A percentile compares a stretch with the other conserved stretches of the same genome.
Evolutionary conservation across 2,797 vertebrate species (phyloP).

Genomic region (Mionectes olivaceus): DNA sequence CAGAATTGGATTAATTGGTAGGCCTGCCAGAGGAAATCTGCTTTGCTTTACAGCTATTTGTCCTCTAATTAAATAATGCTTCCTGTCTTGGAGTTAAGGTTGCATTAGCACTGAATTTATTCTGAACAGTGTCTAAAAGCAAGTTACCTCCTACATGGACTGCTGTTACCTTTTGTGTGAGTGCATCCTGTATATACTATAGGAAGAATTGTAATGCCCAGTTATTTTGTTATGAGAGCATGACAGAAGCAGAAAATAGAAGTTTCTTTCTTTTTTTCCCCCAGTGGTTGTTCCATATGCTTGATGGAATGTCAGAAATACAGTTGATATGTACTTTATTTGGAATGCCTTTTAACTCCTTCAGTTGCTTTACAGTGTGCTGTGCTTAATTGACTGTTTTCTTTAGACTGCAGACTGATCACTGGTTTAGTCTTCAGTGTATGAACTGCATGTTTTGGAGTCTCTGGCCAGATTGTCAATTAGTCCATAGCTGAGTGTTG

Average conservation of each 20-base stretch:
- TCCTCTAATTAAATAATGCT: not conserved
- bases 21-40: not conserved
- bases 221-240: not conserved
- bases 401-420: not conserved
- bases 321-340: not conserved
- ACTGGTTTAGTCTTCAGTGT: not conserved
- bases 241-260: not conserved
- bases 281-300: not conserved
- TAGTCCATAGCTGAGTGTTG: not conserved
- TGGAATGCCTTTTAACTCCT: not conserved
- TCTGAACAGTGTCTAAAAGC: not conserved
- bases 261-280: not conserved
- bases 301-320: not conserved
- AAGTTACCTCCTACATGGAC: not conserved
- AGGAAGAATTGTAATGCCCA: not conserved
- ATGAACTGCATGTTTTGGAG: not conserved
- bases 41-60: not conserved
- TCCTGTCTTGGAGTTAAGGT: not conserved
- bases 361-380: not conserved
- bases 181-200: not conserved
- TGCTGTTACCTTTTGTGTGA: not conserved
- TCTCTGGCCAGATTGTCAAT: not conserved
- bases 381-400: not conserved
- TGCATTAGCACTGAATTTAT: not conserved
- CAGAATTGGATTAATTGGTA: not conserved